These are phyloP conservation scores for Chelonus insularis DNA, from an alignment of 1,140 invertebrate species.

Conservation along the genomic window DNA sequence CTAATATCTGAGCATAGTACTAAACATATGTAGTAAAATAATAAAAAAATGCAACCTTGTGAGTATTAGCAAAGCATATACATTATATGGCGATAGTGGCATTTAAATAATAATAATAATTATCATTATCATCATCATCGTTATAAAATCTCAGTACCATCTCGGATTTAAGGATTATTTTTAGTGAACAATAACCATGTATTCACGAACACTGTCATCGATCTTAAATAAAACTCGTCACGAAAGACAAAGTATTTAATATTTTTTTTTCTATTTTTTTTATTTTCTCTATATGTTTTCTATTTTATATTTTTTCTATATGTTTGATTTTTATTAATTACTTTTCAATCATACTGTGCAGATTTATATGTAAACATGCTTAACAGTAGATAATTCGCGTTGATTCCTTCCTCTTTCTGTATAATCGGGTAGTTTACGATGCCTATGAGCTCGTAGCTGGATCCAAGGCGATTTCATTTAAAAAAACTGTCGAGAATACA, in stretches of 20 bases:
- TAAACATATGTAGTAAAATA: conserved; percentile 29
- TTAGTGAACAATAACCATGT: background rate
- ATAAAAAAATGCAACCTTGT: conserved; percentile 32
- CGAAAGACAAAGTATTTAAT: too few species aligned
- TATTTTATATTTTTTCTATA: background rate
- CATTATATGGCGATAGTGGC: conserved; percentile 37
- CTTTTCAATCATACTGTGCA: background rate
- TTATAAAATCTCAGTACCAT: conserved; percentile 21
- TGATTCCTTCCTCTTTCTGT: conserved; percentile 31
- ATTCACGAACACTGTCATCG: background rate
- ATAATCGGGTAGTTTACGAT: conserved; percentile 44
- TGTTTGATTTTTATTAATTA: background rate
- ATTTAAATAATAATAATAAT: conserved; percentile 27
- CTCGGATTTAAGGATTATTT: background rate
- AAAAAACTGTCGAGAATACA: conserved; percentile 57
- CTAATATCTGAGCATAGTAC: conserved; percentile 4
- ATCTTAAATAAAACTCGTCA: background rate
- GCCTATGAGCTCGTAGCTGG: conserved; percentile 48
- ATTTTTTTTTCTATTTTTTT: too few species aligned
- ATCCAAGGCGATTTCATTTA: conserved; percentile 53
- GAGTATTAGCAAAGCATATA: conserved; percentile 44
- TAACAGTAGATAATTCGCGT: conserved; percentile 4
- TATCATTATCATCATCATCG: too few species aligned
- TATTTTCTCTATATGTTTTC: too few species aligned
- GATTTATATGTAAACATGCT: background rate